These are phyloP conservation scores for Lutjanus campechanus DNA, from an alignment of 2,797 vertebrate species.

Conservation along the genomic window DNA sequence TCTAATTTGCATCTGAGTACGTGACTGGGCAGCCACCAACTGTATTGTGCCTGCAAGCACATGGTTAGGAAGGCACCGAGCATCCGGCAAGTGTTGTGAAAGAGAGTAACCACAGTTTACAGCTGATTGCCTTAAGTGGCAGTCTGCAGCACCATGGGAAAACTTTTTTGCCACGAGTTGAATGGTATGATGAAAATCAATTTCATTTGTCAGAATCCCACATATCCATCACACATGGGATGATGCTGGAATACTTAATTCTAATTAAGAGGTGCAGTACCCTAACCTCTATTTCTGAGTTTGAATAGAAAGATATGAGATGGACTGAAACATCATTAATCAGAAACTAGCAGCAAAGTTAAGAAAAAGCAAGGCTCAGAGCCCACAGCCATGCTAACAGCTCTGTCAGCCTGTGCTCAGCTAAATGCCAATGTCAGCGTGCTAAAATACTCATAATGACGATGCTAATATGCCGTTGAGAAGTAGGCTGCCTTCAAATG, in stretches of 20 bases:
- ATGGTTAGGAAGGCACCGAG: constrained; percentile 18
- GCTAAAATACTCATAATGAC: not conserved
- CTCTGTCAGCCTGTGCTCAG: not conserved
- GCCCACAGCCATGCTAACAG: too few relatives aligned
- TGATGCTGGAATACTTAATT: not conserved
- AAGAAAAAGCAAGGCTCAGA: not conserved
- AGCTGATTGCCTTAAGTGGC: constrained; percentile 10
- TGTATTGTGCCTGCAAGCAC: constrained; percentile 28
- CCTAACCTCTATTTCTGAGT: not conserved
- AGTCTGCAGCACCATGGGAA: not conserved
- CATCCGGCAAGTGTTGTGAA: constrained; percentile 33
- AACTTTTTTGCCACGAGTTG: not conserved
- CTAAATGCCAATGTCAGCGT: not conserved
- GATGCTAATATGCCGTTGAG: not conserved
- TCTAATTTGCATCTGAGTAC: constrained; percentile 30
- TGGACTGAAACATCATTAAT: not conserved
- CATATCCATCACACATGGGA: not conserved
- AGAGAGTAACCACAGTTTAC: constrained; percentile 15
- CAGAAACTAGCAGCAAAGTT: not conserved
- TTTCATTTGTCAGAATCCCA: not conserved
- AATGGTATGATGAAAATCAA: not conserved
- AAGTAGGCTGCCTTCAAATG: not conserved
- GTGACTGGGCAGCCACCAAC: constrained; percentile 9
- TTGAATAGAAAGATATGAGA: constrained; percentile 2
- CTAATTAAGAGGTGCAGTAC: too few relatives aligned